These are phyloP conservation scores for Caenorhabditis macrosperma DNA, from an alignment of 2,888 invertebrate genomes.

Conservation along the genomic window DNA sequence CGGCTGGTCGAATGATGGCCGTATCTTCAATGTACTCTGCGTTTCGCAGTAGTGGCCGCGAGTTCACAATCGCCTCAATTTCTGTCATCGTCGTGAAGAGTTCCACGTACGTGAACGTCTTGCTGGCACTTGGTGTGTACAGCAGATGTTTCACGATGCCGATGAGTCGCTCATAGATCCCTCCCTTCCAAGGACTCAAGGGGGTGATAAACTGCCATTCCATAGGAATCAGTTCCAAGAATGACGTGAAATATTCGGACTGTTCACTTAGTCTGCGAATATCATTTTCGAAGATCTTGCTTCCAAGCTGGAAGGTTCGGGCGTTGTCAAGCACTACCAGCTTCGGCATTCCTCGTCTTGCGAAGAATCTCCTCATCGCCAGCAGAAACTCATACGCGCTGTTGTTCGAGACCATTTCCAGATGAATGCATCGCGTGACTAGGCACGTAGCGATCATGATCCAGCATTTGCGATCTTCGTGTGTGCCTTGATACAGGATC, in stretches of 20 bases:
- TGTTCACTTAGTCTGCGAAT: too few species aligned
- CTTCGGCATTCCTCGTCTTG: too few species aligned
- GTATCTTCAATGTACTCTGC: neutral
- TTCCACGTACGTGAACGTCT: neutral
- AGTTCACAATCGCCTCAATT: constrained; percentile 3
- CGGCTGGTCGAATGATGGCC: neutral
- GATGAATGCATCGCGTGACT: neutral
- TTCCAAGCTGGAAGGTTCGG: too few species aligned
- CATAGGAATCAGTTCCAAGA: too few species aligned
- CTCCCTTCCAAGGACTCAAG: too few species aligned
- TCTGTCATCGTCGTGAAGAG: neutral
- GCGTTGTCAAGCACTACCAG: too few species aligned
- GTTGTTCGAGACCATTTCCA: neutral
- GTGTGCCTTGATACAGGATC: neutral
- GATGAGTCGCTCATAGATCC: too few species aligned
- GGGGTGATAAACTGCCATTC: too few species aligned
- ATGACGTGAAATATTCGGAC: too few species aligned
- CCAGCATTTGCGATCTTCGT: neutral
- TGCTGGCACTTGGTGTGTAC: neutral
- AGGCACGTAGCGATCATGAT: neutral
- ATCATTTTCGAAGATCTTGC: too few species aligned
- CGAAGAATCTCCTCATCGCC: too few species aligned
- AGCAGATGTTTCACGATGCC: constrained; percentile 2
- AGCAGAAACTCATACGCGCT: too few species aligned
- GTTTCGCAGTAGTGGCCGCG: neutral